Base-by-base conservation (phyloP, 2,888 invertebrate species). In the Tineola bisselliella region DNA sequence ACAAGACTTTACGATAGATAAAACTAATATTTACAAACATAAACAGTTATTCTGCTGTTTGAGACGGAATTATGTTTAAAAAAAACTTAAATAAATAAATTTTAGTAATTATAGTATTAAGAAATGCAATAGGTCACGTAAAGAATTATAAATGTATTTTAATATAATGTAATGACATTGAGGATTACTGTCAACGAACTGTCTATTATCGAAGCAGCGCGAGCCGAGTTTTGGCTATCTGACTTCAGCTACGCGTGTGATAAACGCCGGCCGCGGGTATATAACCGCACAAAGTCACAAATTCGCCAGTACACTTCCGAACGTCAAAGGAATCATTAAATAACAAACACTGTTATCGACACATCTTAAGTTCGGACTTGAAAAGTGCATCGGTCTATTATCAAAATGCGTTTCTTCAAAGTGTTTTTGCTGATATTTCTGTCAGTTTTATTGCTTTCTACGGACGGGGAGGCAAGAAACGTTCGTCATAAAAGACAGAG, bases 121-220 rank as follows among this genome's bases (percentile, higher is more conserved):
- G n/a, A n/a, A n/a, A n/a, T n/a, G n/a, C n/a, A n/a, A n/a, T n/a
- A n/a, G n/a, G n/a, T n/a, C n/a, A n/a, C n/a, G n/a, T n/a, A n/a
- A n/a, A n/a, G n/a, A n/a, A n/a, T n/a, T n/a, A n/a, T n/a, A n/a
- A n/a, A n/a, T n/a, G n/a, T n/a, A n/a, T n/a, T 25, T 25, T 25
- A 25, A 6, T 25, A 25, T 2, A 25, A 25, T 72, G 72, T 70
- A 69, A 67, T 82, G 84, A 84, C 84, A 84, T 86, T 84, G 84
- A 76, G 68, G 62, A 63, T 31, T 19, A 30, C 83, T 82, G 84
- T 86, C 84, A 84, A 81, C 83, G 86, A 86, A 84, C 86, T 72
- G 73, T 65, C 59, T 58, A 19, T 61, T 74, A 75, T 74, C 75
- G 66, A 70, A 69, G 33, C 25, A 43, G 30, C 44, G 54, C 19